Percentiles rank a stretch among this genome's conserved stretches.
phyloP scores from a whole-genome alignment of 2,113 vertebrate genomes.

The Corythornis cristatus region DNA sequence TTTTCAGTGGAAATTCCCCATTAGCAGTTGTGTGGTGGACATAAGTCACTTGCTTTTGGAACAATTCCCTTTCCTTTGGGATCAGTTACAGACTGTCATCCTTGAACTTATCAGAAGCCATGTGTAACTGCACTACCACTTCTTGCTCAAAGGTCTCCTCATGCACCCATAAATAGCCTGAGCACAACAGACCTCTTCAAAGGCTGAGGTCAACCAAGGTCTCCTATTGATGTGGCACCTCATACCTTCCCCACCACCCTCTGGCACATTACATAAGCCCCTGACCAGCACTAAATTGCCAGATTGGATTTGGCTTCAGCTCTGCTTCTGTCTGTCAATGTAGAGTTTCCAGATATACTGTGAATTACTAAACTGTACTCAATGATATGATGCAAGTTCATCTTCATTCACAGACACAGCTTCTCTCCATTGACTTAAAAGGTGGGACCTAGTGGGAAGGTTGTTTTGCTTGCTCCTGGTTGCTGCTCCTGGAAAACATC shows the following conservation, averaged over 20 bases:
- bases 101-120: slow-evolving; percentile 14
- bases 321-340: neutral
- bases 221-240: neutral
- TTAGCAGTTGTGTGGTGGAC: neutral
- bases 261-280: neutral
- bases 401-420: neutral
- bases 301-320: fast-evolving
- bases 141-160: slow-evolving; percentile 14
- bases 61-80: slow-evolving; percentile 27
- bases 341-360: neutral
- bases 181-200: neutral
- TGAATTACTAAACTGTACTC: neutral
- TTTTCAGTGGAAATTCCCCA: slow-evolving; percentile 47
- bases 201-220: neutral
- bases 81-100: neutral
- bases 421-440: neutral
- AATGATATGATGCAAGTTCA: neutral
- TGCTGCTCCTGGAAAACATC: neutral
- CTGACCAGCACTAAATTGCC: neutral
- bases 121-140: neutral
- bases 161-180: neutral
- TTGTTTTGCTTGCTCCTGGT: neutral
- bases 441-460: neutral
- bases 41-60: neutral
- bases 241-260: neutral